phyloP scores from a whole-genome alignment of 2,888 invertebrate genomes.

The Agrotis exclamationis region DNA sequence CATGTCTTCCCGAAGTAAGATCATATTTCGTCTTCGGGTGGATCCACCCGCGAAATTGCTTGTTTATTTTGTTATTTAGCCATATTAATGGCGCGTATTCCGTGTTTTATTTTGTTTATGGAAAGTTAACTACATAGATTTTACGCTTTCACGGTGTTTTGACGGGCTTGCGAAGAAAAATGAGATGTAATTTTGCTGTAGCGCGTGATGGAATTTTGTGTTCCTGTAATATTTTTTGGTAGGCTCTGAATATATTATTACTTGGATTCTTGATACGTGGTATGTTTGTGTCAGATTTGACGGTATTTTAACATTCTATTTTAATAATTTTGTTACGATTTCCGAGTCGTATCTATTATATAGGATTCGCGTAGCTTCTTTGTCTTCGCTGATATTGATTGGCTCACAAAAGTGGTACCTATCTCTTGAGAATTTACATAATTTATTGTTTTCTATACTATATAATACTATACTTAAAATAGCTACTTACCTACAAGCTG shows the following conservation, averaged over 20 bases:
- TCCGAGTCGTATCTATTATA: not conserved
- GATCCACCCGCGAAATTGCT: conserved; percentile 53
- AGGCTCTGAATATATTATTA: conserved; percentile 8
- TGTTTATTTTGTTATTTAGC: conserved; percentile 53
- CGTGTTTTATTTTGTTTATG: conserved; percentile 54
- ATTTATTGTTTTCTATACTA: too few relatives aligned
- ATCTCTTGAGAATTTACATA: too few relatives aligned
- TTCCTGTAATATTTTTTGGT: conserved; percentile 12
- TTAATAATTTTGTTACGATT: not conserved
- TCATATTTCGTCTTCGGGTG: conserved; percentile 58
- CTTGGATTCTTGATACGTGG: not conserved
- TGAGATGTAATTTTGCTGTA: conserved; percentile 29
- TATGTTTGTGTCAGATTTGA: not conserved
- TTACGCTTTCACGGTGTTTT: conserved; percentile 33
- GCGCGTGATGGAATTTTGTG: conserved; percentile 12
- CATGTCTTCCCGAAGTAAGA: conserved; percentile 59
- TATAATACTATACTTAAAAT: not conserved
- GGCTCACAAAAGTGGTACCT: too few relatives aligned
- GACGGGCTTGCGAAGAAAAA: conserved; percentile 29
- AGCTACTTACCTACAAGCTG: not conserved
- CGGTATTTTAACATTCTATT: not conserved
- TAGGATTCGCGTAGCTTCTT: not conserved
- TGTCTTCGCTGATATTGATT: not conserved
- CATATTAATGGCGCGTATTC: conserved; percentile 50
- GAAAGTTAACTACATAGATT: conserved; percentile 41